phyloP scores from a whole-genome alignment of 2,888 invertebrate genomes.

The Hyles lineata region DNA sequence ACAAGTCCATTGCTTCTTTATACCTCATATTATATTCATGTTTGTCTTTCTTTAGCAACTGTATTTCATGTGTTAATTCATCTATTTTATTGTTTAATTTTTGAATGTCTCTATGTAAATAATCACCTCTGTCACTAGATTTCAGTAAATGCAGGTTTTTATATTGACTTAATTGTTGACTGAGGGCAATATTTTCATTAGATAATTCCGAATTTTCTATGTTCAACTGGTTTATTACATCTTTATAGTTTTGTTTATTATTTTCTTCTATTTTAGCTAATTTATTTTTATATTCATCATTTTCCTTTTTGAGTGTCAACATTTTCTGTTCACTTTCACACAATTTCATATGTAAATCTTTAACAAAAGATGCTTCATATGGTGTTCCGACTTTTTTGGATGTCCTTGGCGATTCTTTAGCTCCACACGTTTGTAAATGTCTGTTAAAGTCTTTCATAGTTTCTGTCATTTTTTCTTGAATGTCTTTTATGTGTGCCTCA shows the following conservation, averaged over 20 bases:
- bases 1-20: slow-evolving; percentile 67
- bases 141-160: slow-evolving; percentile 60
- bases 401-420: slow-evolving; percentile 43
- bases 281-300: slow-evolving; percentile 69
- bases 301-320: slow-evolving; percentile 78
- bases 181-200: slow-evolving; percentile 74
- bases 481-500: slow-evolving; percentile 67
- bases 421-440: slow-evolving; percentile 62
- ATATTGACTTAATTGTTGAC: slow-evolving; percentile 70
- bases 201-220: slow-evolving; percentile 75
- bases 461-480: slow-evolving; percentile 72
- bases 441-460: slow-evolving; percentile 69
- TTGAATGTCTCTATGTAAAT: slow-evolving; percentile 57
- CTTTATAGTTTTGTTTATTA: slow-evolving; percentile 71
- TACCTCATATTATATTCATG: slow-evolving; percentile 71
- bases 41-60: slow-evolving; percentile 70
- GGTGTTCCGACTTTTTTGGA: slow-evolving; percentile 42
- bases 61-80: slow-evolving; percentile 63
- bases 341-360: slow-evolving; percentile 73
- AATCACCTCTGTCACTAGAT: slow-evolving; percentile 56
- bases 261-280: slow-evolving; percentile 53
- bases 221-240: slow-evolving; percentile 75
- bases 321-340: slow-evolving; percentile 81
- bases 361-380: slow-evolving; percentile 62
- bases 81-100: slow-evolving; percentile 67